Base-by-base conservation (phyloP, 2,113 vertebrate genomes). In the Anhinga anhinga region DNA sequence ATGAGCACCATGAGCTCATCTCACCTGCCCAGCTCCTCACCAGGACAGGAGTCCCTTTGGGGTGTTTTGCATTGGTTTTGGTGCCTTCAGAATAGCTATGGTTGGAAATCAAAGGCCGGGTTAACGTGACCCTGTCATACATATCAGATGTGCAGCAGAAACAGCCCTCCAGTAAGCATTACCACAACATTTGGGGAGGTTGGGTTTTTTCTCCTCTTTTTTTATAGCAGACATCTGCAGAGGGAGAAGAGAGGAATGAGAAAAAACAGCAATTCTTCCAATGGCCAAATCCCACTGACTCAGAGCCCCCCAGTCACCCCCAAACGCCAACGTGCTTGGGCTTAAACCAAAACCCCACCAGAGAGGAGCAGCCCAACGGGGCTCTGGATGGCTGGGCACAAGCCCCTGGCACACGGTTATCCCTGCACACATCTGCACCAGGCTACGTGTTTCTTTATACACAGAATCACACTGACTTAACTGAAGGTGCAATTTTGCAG, bases 221-320 rank as follows among this genome's bases (percentile, higher is more conserved):
- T 96, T 95, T 91, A 92, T 69, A 94, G 92, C 92, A 94, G 95
- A 96, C 93, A 95, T 96, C 96, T 97, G 95, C 95, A 96, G 93
- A 6, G 10, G 49, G 52, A 94, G 56, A 27, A 91, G 74, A 81
- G 55, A 82, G 92, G 56, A 72, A 93, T 42, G 59, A 86, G 32
- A 84, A 94, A 82, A 52, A 93, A 90, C 76, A 78, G 72, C 85
- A 58, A 21, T 81, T 81, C 74, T 81, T 80, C 84, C 26, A 62
- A 59, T 38, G 95, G 82, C 59, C 29, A 20, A 86, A 94, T 69
- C 80, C 90, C 76, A 53, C 30, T 3, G 13, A 73, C 71, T 80
- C 53, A n/a, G 63, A 92, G 42, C 52, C 34, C 40, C 40, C 26
- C 61, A 25, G 15, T 10, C 49, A 25, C 8, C 83, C 66, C 62